Percentiles rank a stretch among this genome's conserved stretches.
These are phyloP conservation scores for Sylvilagus floridanus DNA, from an alignment of 2,797 vertebrate genomes.

Conservation along the genomic window DNA sequence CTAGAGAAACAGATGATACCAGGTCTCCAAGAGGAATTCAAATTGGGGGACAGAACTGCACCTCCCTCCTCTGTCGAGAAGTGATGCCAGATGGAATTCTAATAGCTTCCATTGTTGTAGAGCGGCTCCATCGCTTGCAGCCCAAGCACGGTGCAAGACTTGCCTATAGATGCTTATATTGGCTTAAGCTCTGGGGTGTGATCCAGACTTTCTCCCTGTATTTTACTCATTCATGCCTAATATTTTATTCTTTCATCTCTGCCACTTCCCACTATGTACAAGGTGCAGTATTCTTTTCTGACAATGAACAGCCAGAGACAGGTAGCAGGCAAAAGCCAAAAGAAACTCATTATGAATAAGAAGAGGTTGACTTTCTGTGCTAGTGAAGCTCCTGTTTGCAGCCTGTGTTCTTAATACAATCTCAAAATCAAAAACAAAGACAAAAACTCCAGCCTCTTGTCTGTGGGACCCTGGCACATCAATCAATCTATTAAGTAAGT, in stretches of 20 bases:
- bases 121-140: conserved; percentile 32
- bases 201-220: conserved; percentile 9
- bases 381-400: conserved; percentile 77
- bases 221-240: conserved; percentile 6
- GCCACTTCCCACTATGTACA: neutral
- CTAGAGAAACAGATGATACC: conserved; percentile 37
- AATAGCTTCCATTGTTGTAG: conserved; percentile 70
- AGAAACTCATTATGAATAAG: conserved; percentile 77
- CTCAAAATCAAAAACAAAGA: too few species aligned
- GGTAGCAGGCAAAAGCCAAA: conserved; percentile 61
- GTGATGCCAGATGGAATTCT: conserved; percentile 71
- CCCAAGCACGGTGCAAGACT: conserved; percentile 38
- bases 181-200: neutral
- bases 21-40: conserved; percentile 72
- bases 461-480: conserved; percentile 75
- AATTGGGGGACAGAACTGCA: conserved; percentile 35
- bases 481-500: conserved; percentile 82
- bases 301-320: conserved; percentile 56
- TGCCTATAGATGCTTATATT: conserved; percentile 21
- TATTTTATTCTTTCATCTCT: conserved; percentile 58
- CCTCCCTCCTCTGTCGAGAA: conserved; percentile 70
- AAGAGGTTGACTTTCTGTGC: conserved; percentile 56
- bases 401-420: conserved; percentile 62
- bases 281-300: conserved; percentile 51
- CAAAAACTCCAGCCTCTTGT: conserved; percentile 56